Evolutionary conservation across 2,888 invertebrate genomes (phyloP).

Genomic region (Ochropacha duplaris): DNA sequence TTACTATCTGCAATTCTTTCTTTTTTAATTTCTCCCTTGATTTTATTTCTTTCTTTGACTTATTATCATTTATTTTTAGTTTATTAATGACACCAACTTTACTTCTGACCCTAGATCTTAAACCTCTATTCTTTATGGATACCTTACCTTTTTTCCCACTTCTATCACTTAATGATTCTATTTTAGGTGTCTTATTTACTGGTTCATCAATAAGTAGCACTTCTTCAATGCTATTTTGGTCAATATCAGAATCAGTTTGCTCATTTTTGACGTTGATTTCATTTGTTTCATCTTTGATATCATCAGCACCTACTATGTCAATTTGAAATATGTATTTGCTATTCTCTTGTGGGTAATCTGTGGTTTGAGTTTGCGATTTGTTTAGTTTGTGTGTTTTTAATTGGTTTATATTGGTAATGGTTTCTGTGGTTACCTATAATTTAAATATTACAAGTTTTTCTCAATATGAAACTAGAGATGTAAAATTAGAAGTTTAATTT

Average conservation of each 20-base stretch:
- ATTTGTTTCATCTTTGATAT: background rate
- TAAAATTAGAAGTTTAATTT: no score
- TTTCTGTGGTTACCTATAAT: background rate
- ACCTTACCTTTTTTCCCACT: background rate
- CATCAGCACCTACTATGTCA: background rate
- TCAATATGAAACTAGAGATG: background rate
- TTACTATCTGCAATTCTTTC: background rate
- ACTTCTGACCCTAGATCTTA: background rate
- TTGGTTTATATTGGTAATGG: background rate
- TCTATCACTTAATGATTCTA: background rate
- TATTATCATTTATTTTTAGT: background rate
- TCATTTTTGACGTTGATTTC: background rate
- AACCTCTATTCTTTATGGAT: background rate
- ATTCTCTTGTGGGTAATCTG: background rate
- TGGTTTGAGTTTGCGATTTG: background rate
- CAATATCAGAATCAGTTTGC: background rate
- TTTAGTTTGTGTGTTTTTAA: background rate
- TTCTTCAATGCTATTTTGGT: background rate
- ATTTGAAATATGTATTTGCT: background rate
- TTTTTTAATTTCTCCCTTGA: background rate
- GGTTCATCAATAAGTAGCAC: background rate
- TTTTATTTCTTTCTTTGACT: background rate
- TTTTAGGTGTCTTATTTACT: background rate
- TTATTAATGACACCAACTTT: background rate
- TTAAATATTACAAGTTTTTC: background rate